Conservation (phyloP, 2,888 invertebrate genomes). For the Dolichomitus sp. region DNA sequence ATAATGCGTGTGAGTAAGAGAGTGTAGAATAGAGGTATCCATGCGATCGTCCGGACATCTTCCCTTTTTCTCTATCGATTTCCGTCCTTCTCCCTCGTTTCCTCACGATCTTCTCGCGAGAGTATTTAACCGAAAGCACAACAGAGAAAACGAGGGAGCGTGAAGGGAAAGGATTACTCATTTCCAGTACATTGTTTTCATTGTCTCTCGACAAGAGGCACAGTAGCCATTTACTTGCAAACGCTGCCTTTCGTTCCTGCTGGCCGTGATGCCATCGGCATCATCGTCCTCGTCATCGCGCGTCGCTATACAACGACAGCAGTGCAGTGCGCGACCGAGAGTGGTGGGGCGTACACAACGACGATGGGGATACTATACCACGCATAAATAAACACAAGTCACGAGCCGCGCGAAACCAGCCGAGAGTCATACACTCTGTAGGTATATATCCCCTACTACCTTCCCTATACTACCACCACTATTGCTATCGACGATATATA, state of each 20-base stretch:
- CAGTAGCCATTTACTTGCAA: slow-evolving; percentile 9
- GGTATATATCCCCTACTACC: neutral
- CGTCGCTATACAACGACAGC: slow-evolving; percentile 10
- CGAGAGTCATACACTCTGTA: slow-evolving; percentile 9
- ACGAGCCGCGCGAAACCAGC: slow-evolving; percentile 40
- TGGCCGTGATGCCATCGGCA: slow-evolving; percentile 49
- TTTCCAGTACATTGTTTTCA: slow-evolving; percentile 66
- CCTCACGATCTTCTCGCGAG: slow-evolving; percentile 23
- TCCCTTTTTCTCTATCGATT: slow-evolving; percentile 24
- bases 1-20: slow-evolving; percentile 68
- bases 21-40: slow-evolving; percentile 36
- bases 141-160: slow-evolving; percentile 11
- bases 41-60: slow-evolving; percentile 51
- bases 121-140: slow-evolving; percentile 29
- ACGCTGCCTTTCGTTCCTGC: slow-evolving; percentile 4
- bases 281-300: slow-evolving; percentile 36
- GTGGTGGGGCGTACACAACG: neutral
- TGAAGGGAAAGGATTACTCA: slow-evolving; percentile 65
- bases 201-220: slow-evolving; percentile 53
- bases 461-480: neutral
- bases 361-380: slow-evolving; percentile 25
- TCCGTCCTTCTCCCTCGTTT: slow-evolving; percentile 4
- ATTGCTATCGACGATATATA: neutral
- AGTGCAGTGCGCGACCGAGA: neutral
- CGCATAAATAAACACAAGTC: slow-evolving; percentile 50